Conservation (phyloP, 2,113 vertebrate species). For the Neodontobutis hainanensis region DNA sequence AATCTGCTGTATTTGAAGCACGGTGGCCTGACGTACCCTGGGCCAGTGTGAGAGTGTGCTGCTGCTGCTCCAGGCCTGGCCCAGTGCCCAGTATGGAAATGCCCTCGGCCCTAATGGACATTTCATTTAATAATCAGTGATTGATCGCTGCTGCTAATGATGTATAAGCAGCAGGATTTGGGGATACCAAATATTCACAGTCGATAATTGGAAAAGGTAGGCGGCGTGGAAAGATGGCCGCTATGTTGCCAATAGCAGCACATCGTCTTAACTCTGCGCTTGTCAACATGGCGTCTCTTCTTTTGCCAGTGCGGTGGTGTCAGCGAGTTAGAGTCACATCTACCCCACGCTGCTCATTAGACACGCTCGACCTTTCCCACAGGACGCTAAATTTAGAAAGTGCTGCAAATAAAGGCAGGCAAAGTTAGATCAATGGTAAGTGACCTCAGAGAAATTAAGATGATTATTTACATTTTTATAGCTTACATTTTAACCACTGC, state of each 20-base stretch:
- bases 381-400: slow-evolving; percentile 46
- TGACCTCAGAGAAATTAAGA: not conserved
- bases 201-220: slow-evolving; percentile 65
- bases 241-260: slow-evolving; percentile 49
- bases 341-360: slow-evolving; percentile 57
- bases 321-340: slow-evolving; percentile 52
- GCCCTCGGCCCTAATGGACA: slow-evolving; percentile 63
- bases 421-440: not conserved
- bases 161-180: slow-evolving; percentile 65
- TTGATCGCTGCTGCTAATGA: slow-evolving; percentile 72
- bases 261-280: slow-evolving; percentile 52
- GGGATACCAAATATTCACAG: slow-evolving; percentile 58
- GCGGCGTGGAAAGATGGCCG: slow-evolving; percentile 28
- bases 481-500: no score
- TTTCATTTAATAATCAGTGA: slow-evolving; percentile 77
- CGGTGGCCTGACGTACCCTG: slow-evolving; percentile 20
- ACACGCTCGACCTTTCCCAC: slow-evolving; percentile 65
- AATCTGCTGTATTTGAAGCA: slow-evolving; percentile 27
- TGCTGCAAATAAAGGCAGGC: not conserved
- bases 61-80: slow-evolving; percentile 47
- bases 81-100: slow-evolving; percentile 65
- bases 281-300: slow-evolving; percentile 68
- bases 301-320: slow-evolving; percentile 56
- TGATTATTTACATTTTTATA: not conserved
- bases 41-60: slow-evolving; percentile 2